Base-by-base conservation (phyloP, 2,113 vertebrate genomes). In the Colinus virginianus region DNA sequence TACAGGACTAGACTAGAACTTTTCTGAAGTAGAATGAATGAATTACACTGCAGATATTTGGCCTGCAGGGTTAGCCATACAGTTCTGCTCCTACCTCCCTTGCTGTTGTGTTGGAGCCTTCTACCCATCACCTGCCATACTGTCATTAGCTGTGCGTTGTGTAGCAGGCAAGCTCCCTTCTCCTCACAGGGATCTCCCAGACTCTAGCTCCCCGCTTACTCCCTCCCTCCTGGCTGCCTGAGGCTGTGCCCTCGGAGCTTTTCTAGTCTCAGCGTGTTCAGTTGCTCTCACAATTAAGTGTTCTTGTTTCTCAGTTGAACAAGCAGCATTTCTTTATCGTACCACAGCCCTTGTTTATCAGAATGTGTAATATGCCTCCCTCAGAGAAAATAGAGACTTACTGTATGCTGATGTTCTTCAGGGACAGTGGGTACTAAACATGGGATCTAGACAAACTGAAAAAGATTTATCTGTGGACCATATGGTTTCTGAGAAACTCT, bases 81-180 rank as follows among this genome's bases (percentile, higher is more conserved):
- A 43, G 11, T 30, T 68, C 56, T 0, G 1, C 7, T 88, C 32
- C 43, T 61, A 14, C 25, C 40, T 66, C 2, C 1, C 7, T 25
- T 23, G 9, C 58, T 42, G 49, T 8, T 72, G 42, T 16, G 67
- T 16, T 85, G 63, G 53, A 87, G 56, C 4, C 40, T 64, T 84
- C 49, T 70, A 1, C 36, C 23, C 18, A 3, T 26, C 34, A 16
- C 1, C 1, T 16, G 13, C 46, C 26, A 26, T 18, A 11, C 4
- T 14, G 42, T 23, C 42, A 23, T 21, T 49, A 9, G 23, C 71
- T 59, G 38, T 68, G 62, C 32, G 71, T 32, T 19, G 16, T 51
- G 64, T 66, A 81, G 64, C 74, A 43, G 12, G 5, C 12, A 9
- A 30, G 32, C n/a, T 7, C 18, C 23, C 11, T 85, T 51, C 43